Evolutionary conservation across 1,140 invertebrate genomes (phyloP).

Genomic region (Scaptomyza hsui): DNA sequence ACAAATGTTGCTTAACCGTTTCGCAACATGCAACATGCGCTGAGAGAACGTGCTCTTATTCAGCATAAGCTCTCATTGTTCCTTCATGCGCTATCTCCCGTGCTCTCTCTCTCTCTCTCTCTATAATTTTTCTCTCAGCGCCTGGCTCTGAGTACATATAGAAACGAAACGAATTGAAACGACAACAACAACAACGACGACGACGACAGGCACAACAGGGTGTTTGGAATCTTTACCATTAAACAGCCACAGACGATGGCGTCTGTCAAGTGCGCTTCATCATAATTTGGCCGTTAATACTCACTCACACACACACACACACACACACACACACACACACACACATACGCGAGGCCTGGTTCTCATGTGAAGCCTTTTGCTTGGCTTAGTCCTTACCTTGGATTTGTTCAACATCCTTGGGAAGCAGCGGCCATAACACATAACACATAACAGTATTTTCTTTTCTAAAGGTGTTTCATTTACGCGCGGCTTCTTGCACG

Average conservation of each 20-base stretch:
- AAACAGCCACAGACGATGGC: conserved; percentile 48
- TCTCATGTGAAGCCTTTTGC: conserved; percentile 38
- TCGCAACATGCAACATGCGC: conserved; percentile 17
- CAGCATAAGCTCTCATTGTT: conserved; percentile 11
- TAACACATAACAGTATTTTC: conserved; percentile 5
- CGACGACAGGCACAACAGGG: conserved; percentile 45
- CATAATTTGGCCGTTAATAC: conserved; percentile 75
- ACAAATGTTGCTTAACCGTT: conserved; percentile 26
- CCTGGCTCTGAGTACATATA: conserved; percentile 37
- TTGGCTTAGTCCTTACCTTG: conserved; percentile 34
- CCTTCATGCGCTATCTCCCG: conserved; percentile 17
- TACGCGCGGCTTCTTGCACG: conserved; percentile 28
- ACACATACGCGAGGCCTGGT: not conserved
- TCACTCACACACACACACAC: conserved; percentile 23
- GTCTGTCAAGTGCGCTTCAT: conserved; percentile 72
- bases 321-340: not conserved
- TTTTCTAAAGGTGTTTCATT: conserved; percentile 41
- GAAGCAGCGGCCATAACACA: too few species aligned
- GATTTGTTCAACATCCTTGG: conserved; percentile 28
- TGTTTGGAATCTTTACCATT: conserved; percentile 22
- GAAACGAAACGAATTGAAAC: conserved; percentile 54
- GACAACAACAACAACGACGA: not conserved
- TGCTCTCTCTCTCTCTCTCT: conserved; percentile 2
- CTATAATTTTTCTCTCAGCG: not conserved
- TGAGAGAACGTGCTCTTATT: conserved; percentile 7